Evolutionary conservation across 2,888 invertebrate genomes (phyloP).

Genomic region (Antheraea yamamai): DNA sequence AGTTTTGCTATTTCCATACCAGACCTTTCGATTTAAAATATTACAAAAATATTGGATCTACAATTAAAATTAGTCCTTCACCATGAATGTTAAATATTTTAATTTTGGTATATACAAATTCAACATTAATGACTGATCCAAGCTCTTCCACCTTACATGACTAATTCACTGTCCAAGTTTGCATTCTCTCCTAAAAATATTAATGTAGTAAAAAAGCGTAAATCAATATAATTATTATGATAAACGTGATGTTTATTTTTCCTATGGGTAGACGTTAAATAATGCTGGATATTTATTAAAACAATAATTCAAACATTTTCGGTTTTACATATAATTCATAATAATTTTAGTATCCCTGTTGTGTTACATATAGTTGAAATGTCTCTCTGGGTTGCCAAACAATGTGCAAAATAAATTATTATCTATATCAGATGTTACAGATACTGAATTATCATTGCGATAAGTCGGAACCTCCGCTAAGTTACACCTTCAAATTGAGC

Average conservation of each 20-base stretch:
- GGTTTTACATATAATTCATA: neutral
- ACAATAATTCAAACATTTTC: neutral
- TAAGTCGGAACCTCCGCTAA: no score
- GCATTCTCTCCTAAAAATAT: neutral
- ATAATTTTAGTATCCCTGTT: neutral
- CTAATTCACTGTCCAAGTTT: neutral
- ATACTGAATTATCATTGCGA: no score
- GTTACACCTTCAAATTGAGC: no score
- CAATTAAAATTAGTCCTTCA: neutral
- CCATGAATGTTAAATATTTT: neutral
- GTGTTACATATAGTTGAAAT: neutral
- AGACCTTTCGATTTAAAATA: neutral
- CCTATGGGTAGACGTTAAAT: neutral
- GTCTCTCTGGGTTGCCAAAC: neutral
- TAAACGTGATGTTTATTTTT: slow-evolving; percentile 1
- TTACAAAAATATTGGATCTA: neutral
- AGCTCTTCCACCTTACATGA: neutral
- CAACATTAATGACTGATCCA: neutral
- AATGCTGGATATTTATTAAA: neutral
- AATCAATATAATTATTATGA: neutral
- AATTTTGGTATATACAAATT: neutral
- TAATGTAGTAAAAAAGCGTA: neutral
- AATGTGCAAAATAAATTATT: neutral
- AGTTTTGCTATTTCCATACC: neutral
- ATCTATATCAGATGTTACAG: no score